Base-by-base conservation (phyloP, 53 echinoderm and acorn worm genomes). In the Patiria pectinifera region DNA sequence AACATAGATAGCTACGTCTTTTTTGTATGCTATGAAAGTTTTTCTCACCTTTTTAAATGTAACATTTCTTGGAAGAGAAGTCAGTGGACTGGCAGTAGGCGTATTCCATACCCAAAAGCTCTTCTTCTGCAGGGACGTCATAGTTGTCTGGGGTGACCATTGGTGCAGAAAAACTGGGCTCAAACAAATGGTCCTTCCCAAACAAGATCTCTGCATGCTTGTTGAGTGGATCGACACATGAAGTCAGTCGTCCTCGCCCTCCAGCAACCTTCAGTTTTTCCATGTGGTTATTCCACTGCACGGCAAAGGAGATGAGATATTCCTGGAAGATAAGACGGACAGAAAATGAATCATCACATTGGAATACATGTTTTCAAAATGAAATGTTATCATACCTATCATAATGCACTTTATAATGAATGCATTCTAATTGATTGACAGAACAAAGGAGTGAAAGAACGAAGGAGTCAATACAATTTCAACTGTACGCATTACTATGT, bases 71-170 rank as follows among this genome's bases (percentile, higher is more conserved):
- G 25, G 92, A 85, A 78, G 92, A 85, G 85, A 92, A 95, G 87
- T 92, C 91, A 25, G 93, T 93, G 15, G 93, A 95, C 92, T 95
- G 95, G 83, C 63, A 93, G 85, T 95, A 95, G 10, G 89, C 93
- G 22, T 95, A 93, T 48, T 95, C 95, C 0, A 95, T 87, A 72
- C 95, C 95, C 76, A 95, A 69, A 48, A 95, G 86, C 91, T 95
- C 93, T 63, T 95, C 83, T 80, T 91, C 91, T 63, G 59, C 83
- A n/a, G 89, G 77, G 6, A 87, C 93, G 6, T 87, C 87, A 44
- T 91, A 70, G 61, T n/a, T n/a, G n/a, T 79, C 94, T 61, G 91
- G 87, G 45, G 48, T 15, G 47, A 44, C 71, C 95, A 95, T 95
- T 78, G 95, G 93, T 5, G 95, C 91, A 59, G 87, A 75, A 77